Base-by-base conservation (phyloP, 2,888 invertebrate species). In the Eustalomyia histrio region DNA sequence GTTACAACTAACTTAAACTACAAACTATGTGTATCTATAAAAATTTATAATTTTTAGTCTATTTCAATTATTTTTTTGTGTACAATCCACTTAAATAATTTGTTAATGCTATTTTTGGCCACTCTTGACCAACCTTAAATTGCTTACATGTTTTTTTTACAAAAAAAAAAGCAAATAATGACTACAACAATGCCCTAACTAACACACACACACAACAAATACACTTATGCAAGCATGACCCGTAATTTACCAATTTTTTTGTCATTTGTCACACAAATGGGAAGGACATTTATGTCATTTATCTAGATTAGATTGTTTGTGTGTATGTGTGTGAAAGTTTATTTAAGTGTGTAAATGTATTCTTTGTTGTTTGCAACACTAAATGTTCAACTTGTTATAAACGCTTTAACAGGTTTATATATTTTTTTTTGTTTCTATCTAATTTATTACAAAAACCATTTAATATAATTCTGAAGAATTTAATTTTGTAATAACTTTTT, bases 191-290 rank as follows among this genome's bases (percentile, higher is more conserved):
- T 47, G n/a, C 6, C 14, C 43, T 2, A n/a, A 47, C 14, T 14
- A 1, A 63, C 60, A 53, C 55, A 47, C 18, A 18, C 18, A 21
- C 52, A 35, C 33, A 14, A 16, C 9, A 39, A 2, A 4, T 29
- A 71, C 57, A 52, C 18, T 16, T 24, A 73, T 10, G 68, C 53
- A 57, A 63, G 16, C 24, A 52, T 67, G 61, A 76, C 78, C 72
- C 76, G 84, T 84, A 86, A 86, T 88, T 86, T 85, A 84, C 76
- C 85, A 86, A 86, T 87, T 85, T 68, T 69, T 79, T 84, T 84
- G 84, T 85, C 85, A 85, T 87, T 86, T 87, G 86, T 87, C 87
- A 87, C 81, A 79, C 80, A 67, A 55, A 61, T 61, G 47, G 64
- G 75, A 84, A 76, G 79, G 81, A 85, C 80, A 84, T 84, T 86